Evolutionary conservation across 2,113 vertebrate species (phyloP).

Genomic region (Channa maculata): DNA sequence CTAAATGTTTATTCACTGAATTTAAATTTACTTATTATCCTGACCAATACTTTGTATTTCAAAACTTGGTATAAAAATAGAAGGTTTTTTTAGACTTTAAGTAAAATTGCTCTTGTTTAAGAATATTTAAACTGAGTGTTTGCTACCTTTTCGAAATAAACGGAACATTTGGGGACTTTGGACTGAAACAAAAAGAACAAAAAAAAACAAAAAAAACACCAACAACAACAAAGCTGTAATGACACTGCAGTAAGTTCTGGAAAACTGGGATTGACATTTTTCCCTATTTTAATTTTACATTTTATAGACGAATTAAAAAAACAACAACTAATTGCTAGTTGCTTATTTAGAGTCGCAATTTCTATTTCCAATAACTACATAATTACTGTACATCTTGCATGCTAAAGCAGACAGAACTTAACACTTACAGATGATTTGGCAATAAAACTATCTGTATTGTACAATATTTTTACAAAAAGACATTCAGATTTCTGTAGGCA

Average conservation of each 20-base stretch:
- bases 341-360: neutral
- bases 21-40: no score
- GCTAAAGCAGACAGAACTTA: constrained; percentile 28
- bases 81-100: no score
- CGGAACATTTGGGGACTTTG: no score
- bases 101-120: no score
- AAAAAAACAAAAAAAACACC: no score
- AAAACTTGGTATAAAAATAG: no score
- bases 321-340: neutral
- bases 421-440: neutral
- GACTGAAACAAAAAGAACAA: no score
- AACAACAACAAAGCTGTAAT: no score
- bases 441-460: neutral
- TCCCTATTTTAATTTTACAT: neutral
- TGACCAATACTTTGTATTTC: no score
- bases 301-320: neutral
- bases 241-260: neutral
- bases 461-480: constrained; percentile 13
- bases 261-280: neutral
- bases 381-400: constrained; percentile 8
- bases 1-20: no score
- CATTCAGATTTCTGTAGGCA: constrained; percentile 53
- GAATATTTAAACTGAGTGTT: neutral
- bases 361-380: neutral
- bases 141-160: neutral